phyloP scores from a whole-genome alignment of 2,888 invertebrate species.

The Caenorhabditis doughertyi region DNA sequence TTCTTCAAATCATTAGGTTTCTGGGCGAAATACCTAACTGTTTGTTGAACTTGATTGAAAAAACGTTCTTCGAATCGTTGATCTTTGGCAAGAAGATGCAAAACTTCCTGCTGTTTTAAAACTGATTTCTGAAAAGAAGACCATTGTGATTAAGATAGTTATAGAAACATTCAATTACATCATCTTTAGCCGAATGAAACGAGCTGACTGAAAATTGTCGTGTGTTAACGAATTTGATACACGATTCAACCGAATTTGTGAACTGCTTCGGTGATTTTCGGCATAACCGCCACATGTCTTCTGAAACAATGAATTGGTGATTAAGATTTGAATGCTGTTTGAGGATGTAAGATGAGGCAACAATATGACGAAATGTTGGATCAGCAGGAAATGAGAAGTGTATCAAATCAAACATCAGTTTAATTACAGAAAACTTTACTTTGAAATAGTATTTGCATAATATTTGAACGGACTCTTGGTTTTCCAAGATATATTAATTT shows the following conservation, averaged over 20 bases:
- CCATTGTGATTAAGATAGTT: no score
- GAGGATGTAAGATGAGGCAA: neutral
- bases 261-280: conserved; percentile 61
- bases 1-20: conserved; percentile 67
- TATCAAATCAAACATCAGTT: neutral
- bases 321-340: neutral
- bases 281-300: conserved; percentile 64
- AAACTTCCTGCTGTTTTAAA: conserved; percentile 65
- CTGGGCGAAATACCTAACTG: conserved; percentile 57
- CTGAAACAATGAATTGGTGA: neutral
- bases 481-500: no score
- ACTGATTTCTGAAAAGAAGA: conserved; percentile 42
- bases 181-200: conserved; percentile 49
- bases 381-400: neutral
- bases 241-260: conserved; percentile 39
- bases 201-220: conserved; percentile 40
- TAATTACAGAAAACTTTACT: neutral
- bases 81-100: conserved; percentile 68
- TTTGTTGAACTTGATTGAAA: conserved; percentile 64
- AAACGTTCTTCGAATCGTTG: conserved; percentile 71
- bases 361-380: neutral
- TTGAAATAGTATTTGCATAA: no score
- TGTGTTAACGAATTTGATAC: conserved; percentile 29
- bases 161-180: no score
- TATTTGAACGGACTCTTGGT: no score